Percentiles rank a stretch among this genome's conserved stretches.
These are phyloP conservation scores for Polyommatus iphigenia DNA, from an alignment of 2,888 invertebrate species.

Conservation along the genomic window DNA sequence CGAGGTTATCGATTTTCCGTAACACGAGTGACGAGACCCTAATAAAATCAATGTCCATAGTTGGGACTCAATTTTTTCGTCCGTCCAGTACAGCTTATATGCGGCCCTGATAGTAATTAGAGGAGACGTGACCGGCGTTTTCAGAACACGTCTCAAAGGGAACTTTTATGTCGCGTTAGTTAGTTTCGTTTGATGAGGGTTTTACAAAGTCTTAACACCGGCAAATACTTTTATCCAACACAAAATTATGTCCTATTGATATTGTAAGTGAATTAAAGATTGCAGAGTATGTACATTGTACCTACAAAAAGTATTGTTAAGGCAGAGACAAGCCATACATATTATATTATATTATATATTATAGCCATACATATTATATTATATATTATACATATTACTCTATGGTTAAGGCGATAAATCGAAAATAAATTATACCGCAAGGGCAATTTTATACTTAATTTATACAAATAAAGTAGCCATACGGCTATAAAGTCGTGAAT, in stretches of 20 bases:
- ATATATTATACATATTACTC: no score
- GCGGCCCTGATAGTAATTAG: slow-evolving; percentile 22
- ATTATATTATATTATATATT: no score
- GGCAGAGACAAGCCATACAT: no score
- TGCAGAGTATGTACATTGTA: no score
- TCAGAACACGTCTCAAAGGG: not conserved
- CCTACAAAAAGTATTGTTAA: no score
- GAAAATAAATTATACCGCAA: no score
- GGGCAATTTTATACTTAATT: no score
- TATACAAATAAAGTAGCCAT: no score
- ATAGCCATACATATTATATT: no score
- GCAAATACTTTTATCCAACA: not conserved
- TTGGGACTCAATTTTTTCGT: slow-evolving; percentile 2
- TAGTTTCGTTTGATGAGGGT: slow-evolving; percentile 17
- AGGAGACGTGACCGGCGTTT: slow-evolving; percentile 9
- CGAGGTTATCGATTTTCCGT: slow-evolving; percentile 10
- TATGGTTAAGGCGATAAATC: no score
- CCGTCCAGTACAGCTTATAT: slow-evolving; percentile 6
- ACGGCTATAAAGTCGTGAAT: no score
- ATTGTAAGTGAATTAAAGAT: no score
- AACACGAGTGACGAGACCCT: not conserved
- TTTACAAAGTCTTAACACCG: not conserved
- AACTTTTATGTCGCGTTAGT: slow-evolving; percentile 23
- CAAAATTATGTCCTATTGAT: not conserved
- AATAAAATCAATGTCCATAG: slow-evolving; percentile 14